Evolutionary conservation across 2,797 vertebrate genomes (phyloP), one percentile per base, ranked within the genome.

Genomic region (Gadopsis marmoratus): DNA sequence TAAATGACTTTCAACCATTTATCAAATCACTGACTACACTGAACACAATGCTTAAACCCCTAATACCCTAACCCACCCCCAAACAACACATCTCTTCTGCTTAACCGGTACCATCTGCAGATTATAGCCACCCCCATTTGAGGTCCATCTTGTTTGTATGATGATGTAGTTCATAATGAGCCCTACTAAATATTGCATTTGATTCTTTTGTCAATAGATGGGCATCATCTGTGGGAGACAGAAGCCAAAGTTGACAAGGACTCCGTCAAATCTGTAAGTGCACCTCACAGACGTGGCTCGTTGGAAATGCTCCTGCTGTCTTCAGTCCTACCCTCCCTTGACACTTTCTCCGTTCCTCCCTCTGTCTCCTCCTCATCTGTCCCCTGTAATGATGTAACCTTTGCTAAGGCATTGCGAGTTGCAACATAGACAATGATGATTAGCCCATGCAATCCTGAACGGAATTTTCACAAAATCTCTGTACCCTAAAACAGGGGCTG

Each of bases 171-270:
- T 76, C 23, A 37, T 54, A 48, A 72, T 50, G 50, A 29, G 26
- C 23, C 45, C 21, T 43, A 43, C 45, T 73, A 43, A 83, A 54
- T 17, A 17, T 59, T 83, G 43, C 35, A 6, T 60, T 81, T 65
- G 72, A 29, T 70, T 61, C 14, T 63, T 83, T 75, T 83, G 50
- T 86, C 58, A 48, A 66, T 67, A 99, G 98, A 99, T 95, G 98
- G 98, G 69, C 97, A 99, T 95, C 98, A 99, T 78, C 95, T 99
- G 89, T 99, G 98, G 98, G 98, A 99, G 94, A 97, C 97, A 77
- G 98, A 99, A 94, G 98, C 97, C 71, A 98, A 98, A 90, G 97
- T 97, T 1, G 98, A 99, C 95, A 97, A 97, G 91, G 97, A 97
- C 92, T 94, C 97, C 86, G 93, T 96, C 93, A 98, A 99, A 95